A percentile compares a stretch with the other conserved stretches of the same genome.
These are phyloP conservation scores for Thaumetopoea pityocampa DNA, from an alignment of 1,140 invertebrate species.

Conservation along the genomic window DNA sequence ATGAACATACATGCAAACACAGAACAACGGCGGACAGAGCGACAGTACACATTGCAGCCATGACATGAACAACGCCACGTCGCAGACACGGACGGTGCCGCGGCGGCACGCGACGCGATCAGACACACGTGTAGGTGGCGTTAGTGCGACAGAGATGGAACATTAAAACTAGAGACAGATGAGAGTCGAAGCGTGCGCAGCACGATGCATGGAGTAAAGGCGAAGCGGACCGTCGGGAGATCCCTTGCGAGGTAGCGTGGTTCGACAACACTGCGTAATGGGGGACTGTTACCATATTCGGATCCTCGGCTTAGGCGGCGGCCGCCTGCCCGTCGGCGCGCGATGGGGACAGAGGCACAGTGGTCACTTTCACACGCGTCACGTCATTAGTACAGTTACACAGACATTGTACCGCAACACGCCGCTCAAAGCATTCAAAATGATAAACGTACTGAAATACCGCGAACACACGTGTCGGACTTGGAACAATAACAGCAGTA, in stretches of 20 bases:
- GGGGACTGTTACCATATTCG: constrained; percentile 88
- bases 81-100: too few species aligned
- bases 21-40: constrained; percentile 25
- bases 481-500: too few species aligned
- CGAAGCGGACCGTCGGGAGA: constrained; percentile 67
- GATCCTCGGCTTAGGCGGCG: constrained; percentile 91
- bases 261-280: constrained; percentile 58
- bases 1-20: constrained; percentile 41
- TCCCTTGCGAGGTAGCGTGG: constrained; percentile 39
- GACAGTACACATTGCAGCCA: constrained; percentile 12
- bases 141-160: constrained; percentile 11
- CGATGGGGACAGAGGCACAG: constrained; percentile 60
- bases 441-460: too few species aligned
- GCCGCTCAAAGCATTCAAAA: too few species aligned
- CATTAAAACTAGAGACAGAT: constrained; percentile 26
- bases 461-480: too few species aligned
- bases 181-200: constrained; percentile 59
- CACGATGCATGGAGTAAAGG: constrained; percentile 62
- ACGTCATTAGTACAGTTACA: constrained; percentile 1
- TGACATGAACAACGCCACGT: constrained; percentile 6
- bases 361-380: constrained; percentile 44
- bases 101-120: too few species aligned
- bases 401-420: constrained; percentile 5
- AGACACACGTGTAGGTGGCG: constrained; percentile 11
- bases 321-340: constrained; percentile 80